Percentiles rank a stretch among this genome's conserved stretches.
Evolutionary conservation across 2,113 vertebrate species (phyloP).

Genomic region (Nothoprocta pentlandii): DNA sequence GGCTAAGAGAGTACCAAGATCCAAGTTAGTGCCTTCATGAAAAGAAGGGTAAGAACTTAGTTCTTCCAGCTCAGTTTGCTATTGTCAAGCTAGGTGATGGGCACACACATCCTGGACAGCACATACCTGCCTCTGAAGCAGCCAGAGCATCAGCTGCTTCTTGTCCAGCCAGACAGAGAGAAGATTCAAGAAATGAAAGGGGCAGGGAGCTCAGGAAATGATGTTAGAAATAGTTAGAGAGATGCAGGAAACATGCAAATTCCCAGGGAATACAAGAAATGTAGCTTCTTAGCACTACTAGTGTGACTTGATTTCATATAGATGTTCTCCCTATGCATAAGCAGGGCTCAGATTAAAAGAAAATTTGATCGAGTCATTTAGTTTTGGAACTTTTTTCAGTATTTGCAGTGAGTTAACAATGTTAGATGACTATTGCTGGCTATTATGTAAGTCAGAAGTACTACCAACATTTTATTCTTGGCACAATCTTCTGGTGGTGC

Average conservation of each 20-base stretch:
- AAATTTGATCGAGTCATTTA: neutral
- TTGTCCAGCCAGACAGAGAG: neutral
- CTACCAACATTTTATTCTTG: neutral
- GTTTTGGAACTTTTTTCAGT: neutral
- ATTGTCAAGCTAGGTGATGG: neutral
- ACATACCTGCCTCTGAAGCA: neutral
- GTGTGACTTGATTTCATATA: neutral
- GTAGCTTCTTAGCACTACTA: neutral
- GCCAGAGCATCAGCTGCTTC: neutral
- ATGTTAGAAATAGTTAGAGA: neutral
- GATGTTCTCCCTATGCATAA: neutral
- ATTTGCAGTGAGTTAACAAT: neutral
- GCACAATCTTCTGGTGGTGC: neutral
- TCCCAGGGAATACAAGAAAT: neutral
- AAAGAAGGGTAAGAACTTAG: neutral
- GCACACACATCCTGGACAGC: neutral
- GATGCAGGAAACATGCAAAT: neutral
- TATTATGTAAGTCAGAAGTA: neutral
- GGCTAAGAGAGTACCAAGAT: neutral
- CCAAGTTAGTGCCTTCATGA: neutral
- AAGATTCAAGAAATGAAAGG: neutral
- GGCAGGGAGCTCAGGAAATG: neutral
- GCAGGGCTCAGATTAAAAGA: neutral
- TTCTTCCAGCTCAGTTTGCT: neutral
- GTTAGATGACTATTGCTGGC: neutral